Conservation (phyloP, 2,113 vertebrate species). For the Xenopus laevis region DNA sequence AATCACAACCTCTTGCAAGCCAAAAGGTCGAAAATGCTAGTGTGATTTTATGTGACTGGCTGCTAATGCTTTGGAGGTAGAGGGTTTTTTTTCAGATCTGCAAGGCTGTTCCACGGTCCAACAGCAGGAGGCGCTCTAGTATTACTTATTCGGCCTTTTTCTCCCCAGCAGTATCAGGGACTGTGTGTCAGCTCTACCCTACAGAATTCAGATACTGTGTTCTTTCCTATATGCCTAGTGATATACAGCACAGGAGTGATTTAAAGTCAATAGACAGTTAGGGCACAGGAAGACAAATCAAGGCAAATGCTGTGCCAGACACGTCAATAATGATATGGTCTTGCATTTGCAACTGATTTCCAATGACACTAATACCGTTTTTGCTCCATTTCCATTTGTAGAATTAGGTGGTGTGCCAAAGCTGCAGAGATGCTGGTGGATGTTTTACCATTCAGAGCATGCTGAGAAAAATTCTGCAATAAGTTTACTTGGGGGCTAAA, state of each 20-base stretch:
- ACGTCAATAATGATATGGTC: no score
- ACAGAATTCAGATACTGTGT: constrained; percentile 2
- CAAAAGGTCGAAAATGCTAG: background rate
- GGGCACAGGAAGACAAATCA: background rate
- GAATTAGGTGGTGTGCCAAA: background rate
- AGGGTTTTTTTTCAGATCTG: background rate
- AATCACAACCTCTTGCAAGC: background rate
- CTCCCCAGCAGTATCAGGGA: background rate
- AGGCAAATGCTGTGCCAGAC: no score
- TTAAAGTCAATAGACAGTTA: no score
- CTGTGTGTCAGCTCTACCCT: background rate
- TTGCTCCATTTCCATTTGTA: no score
- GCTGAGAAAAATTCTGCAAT: background rate
- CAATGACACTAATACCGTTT: no score
- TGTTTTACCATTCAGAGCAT: no score
- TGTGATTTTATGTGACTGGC: constrained; percentile 30
- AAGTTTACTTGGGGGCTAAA: background rate
- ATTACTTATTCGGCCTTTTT: constrained; percentile 31
- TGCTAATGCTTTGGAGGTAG: constrained; percentile 14
- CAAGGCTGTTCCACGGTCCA: constrained; percentile 32
- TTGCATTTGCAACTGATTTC: no score
- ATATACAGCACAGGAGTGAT: background rate
- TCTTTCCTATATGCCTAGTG: background rate
- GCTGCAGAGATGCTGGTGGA: no score
- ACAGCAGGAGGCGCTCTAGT: constrained; percentile 59